Base-by-base conservation (phyloP, 2,797 vertebrate genomes). In the Melanotaenia parkinsoni region DNA sequence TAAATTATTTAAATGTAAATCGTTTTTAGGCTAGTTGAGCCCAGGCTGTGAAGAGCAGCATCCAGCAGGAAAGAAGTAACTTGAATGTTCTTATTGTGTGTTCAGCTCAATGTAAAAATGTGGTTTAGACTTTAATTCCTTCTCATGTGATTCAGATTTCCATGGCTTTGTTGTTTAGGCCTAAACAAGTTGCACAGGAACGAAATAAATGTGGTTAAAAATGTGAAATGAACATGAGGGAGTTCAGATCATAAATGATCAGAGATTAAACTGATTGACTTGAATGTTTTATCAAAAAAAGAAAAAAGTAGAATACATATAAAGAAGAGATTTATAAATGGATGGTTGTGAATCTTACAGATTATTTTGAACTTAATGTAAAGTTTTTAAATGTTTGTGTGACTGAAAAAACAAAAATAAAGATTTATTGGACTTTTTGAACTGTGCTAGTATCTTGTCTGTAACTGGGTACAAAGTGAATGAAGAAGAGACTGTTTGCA, bases 341-440 rank as follows among this genome's bases (percentile, higher is more conserved):
- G 89, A 69, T 38, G 60, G 85, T 64, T 90, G 86, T 93, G 85
- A 88, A 82, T 87, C 74, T 28, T 91, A 62, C 59, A 88, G 87
- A 90, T 76, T 72, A 90, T 92, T 94, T 93, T 92, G 61, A 9
- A 91, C 67, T 45, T 38, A 60, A 73, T 87, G 84, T 88, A 63
- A 85, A 83, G 77, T 93, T 92, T 94, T 91, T 28, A 85, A 83
- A 88, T 72, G 85, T 87, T 73, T 72, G 67, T 90, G 84, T 89
- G 88, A 84, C 60, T 80, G 70, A 86, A 89, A 71, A 88, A 86
- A 85, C 62, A 43, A 61, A 72, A 91, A 80, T 63, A 83, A 90
- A 95, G 82, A 80, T 91, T 86, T 90, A 86, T 80, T 82, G 87
- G 83, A 85, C 63, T 94, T 93, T 94, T 92, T 84, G 24, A 87